Evolutionary conservation across 2,888 invertebrate species (phyloP).

Genomic region (Entomobrya multifasciata): DNA sequence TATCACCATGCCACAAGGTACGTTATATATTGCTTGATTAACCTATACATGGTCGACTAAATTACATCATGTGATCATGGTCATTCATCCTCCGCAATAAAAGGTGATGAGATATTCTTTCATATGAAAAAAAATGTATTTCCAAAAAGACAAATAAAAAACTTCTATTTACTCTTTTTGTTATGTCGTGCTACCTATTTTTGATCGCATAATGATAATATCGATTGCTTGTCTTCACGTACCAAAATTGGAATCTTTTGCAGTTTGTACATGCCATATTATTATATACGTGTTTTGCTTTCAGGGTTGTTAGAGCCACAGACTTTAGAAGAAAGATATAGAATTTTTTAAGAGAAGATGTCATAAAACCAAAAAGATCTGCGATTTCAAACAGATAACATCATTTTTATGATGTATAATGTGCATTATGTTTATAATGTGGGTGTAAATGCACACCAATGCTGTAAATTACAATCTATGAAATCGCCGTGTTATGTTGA

Average conservation of each 20-base stretch:
- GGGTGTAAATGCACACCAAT: not conserved
- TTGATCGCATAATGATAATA: constrained; percentile 24
- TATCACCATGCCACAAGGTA: too few species aligned
- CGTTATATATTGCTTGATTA: too few species aligned
- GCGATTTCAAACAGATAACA: constrained; percentile 3
- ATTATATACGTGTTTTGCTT: not conserved
- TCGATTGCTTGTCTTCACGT: not conserved
- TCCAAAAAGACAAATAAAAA: too few species aligned
- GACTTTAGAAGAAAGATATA: not conserved
- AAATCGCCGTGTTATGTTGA: too few species aligned
- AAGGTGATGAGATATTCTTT: too few species aligned
- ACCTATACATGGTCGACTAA: too few species aligned
- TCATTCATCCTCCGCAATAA: too few species aligned
- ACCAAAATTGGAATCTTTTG: too few species aligned
- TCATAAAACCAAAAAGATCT: not conserved
- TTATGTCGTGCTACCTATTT: constrained; percentile 22
- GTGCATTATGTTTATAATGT: too few species aligned
- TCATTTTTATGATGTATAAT: not conserved
- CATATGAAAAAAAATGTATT: not conserved
- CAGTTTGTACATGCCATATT: not conserved
- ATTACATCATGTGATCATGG: not conserved
- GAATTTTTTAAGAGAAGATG: constrained; percentile 9
- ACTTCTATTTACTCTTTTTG: not conserved
- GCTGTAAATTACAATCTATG: too few species aligned
- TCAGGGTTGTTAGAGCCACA: not conserved